Percentiles rank a stretch among this genome's conserved stretches.
Evolutionary conservation across 2,113 vertebrate species (phyloP).

Genomic region (Haplochromis burtoni): DNA sequence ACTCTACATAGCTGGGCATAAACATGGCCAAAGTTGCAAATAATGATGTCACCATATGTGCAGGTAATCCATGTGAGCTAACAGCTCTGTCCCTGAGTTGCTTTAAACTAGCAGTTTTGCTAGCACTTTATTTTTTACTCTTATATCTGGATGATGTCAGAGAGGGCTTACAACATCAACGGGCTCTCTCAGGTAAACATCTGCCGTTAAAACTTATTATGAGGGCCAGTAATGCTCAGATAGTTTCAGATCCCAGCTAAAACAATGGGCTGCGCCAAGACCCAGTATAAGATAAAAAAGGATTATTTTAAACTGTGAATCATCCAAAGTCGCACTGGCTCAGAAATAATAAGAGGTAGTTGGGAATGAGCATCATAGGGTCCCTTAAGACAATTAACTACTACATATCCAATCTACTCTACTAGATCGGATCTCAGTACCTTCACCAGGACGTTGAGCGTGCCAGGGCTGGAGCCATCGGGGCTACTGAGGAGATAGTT

Average conservation of each 20-base stretch:
- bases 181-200: background rate
- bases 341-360: background rate
- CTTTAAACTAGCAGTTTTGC: background rate
- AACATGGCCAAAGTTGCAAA: background rate
- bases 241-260: background rate
- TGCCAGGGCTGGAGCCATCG: slow-evolving; percentile 83
- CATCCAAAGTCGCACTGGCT: background rate
- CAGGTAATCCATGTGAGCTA: background rate
- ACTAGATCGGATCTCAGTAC: background rate
- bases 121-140: background rate
- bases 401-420: background rate
- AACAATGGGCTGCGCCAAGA: background rate
- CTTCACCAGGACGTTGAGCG: slow-evolving; percentile 89
- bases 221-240: background rate
- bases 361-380: background rate
- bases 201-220: background rate
- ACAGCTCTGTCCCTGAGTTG: background rate
- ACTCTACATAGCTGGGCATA: background rate
- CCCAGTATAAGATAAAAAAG: background rate
- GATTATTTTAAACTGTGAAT: background rate
- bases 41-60: background rate
- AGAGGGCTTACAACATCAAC: background rate
- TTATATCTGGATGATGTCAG: background rate
- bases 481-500: slow-evolving; percentile 89
- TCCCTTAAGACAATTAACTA: background rate